phyloP scores from a whole-genome alignment of 2,113 vertebrate genomes.

The Elaphurus davidianus region DNA sequence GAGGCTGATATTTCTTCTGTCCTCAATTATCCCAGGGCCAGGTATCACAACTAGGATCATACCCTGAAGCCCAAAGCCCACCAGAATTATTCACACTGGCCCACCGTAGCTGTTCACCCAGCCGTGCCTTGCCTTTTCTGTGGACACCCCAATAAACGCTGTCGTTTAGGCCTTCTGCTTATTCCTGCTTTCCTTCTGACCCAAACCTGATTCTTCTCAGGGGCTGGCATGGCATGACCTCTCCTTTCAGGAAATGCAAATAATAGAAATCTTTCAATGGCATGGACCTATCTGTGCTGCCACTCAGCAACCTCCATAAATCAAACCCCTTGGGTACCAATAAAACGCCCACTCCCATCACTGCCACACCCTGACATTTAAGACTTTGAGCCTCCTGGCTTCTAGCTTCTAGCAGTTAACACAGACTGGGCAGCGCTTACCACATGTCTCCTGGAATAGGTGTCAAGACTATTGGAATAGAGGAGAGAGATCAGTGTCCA shows the following conservation, averaged over 20 bases:
- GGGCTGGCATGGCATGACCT: not conserved
- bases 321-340: not conserved
- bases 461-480: not conserved
- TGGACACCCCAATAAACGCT: not conserved
- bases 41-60: not conserved
- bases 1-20: not conserved
- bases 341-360: not conserved
- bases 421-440: not conserved
- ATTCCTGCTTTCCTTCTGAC: not conserved
- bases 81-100: not conserved
- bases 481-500: not conserved
- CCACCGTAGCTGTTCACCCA: not conserved
- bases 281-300: not conserved
- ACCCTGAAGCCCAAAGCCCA: not conserved
- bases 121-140: not conserved
- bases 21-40: not conserved
- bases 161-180: not conserved
- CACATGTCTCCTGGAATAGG: not conserved
- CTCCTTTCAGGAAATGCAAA: not conserved
- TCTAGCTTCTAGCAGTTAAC: not conserved
- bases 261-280: not conserved
- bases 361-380: not conserved
- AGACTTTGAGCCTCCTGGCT: not conserved
- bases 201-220: not conserved
- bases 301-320: not conserved